These are phyloP conservation scores for Drosophila infuscata DNA, from an alignment of 2,888 invertebrate species.

Conservation along the genomic window DNA sequence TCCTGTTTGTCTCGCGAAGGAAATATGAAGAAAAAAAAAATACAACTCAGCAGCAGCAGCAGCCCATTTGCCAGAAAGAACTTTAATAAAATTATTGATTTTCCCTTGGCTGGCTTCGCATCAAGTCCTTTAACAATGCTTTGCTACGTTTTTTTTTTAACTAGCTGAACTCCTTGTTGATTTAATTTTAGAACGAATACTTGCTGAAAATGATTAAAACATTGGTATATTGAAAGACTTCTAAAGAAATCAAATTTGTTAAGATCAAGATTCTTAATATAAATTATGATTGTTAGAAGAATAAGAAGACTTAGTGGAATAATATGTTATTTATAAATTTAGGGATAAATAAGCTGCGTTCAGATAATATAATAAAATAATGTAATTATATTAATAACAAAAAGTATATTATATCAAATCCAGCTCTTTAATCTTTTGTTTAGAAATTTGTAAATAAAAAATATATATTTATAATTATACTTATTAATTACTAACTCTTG, in stretches of 20 bases:
- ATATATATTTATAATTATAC: neutral
- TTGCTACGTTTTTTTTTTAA: conserved; percentile 1
- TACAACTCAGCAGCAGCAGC: conserved; percentile 30
- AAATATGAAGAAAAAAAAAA: conserved; percentile 27
- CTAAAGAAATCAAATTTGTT: neutral
- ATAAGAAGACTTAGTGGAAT: neutral
- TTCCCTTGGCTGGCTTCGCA: conserved; percentile 37
- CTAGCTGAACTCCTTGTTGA: neutral
- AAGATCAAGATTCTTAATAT: neutral
- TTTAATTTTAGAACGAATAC: neutral
- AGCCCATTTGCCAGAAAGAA: conserved; percentile 36
- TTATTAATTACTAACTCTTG: neutral
- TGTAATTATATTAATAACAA: neutral
- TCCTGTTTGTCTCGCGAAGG: conserved; percentile 24
- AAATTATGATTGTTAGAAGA: neutral
- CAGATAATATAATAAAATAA: neutral
- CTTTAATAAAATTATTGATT: conserved; percentile 79
- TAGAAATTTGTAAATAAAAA: neutral
- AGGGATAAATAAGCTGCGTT: neutral
- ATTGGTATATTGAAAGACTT: neutral
- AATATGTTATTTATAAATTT: neutral
- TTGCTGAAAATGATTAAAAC: neutral
- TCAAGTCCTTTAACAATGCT: conserved; percentile 20
- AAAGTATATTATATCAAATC: neutral
- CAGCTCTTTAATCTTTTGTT: neutral